These are phyloP conservation scores for Rutpela maculata DNA, from an alignment of 2,888 invertebrate species.

Conservation along the genomic window DNA sequence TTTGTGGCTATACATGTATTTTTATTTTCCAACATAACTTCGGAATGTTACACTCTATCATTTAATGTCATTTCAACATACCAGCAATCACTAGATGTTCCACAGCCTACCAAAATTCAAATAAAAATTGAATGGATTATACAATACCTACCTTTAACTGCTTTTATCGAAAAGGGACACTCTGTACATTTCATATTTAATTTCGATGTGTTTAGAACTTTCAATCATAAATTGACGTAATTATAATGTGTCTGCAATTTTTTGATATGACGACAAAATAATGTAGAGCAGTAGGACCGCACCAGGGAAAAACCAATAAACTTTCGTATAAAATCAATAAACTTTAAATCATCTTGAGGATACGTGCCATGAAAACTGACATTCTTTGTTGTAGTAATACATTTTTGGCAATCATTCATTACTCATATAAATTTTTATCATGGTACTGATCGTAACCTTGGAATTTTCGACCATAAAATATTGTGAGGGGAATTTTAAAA, in stretches of 20 bases:
- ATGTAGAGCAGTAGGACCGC: neutral
- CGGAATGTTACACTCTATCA: no score
- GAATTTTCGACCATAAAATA: conserved; percentile 31
- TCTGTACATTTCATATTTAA: no score
- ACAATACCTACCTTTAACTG: no score
- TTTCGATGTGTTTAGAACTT: no score
- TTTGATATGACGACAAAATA: neutral
- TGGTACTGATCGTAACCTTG: conserved; percentile 29
- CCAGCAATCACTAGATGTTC: no score
- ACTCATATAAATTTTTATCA: conserved; percentile 36
- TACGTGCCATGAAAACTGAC: conserved; percentile 25
- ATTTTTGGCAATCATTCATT: conserved; percentile 37
- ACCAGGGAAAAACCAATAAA: conserved; percentile 27
- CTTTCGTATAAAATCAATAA: conserved; percentile 21
- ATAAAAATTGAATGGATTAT: no score
- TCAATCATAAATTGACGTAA: no score
- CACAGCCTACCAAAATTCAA: no score
- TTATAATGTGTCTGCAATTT: neutral
- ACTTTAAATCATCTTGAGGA: conserved; percentile 8
- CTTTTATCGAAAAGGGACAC: no score
- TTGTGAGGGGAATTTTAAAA: conserved; percentile 28
- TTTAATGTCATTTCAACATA: no score
- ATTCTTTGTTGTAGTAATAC: conserved; percentile 26
- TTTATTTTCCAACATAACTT: no score
- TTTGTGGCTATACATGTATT: no score